Percentiles rank a stretch among this genome's conserved stretches.
phyloP scores from a whole-genome alignment of 2,113 vertebrate species.

The Kryptolebias marmoratus region DNA sequence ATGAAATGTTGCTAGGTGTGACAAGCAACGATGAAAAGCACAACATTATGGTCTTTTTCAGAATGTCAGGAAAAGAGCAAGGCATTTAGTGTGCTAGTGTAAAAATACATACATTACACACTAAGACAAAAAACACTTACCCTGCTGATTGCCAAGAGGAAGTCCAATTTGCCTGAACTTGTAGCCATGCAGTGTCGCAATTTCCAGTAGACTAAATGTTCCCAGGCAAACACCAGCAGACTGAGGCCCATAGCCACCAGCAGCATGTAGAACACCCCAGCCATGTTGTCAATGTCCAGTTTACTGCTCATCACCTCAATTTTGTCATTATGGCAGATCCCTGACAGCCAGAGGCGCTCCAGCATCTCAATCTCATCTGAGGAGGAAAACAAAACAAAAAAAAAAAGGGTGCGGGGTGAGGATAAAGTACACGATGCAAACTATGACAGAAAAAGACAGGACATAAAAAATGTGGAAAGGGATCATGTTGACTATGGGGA shows the following conservation, averaged over 20 bases:
- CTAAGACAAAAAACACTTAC: slow-evolving; percentile 68
- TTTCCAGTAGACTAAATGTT: slow-evolving; percentile 91
- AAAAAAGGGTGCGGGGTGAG: neutral
- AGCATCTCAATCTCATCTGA: slow-evolving; percentile 92
- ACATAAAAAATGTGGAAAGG: neutral
- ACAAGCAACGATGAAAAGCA: no score
- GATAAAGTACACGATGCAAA: neutral
- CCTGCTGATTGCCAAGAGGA: slow-evolving; percentile 90
- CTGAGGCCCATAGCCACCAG: slow-evolving; percentile 92
- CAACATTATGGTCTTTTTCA: no score
- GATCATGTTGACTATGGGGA: slow-evolving; percentile 5
- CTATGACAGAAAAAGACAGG: neutral
- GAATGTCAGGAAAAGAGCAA: no score
- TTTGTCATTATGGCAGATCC: slow-evolving; percentile 93
- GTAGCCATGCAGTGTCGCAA: slow-evolving; percentile 88
- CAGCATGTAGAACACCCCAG: slow-evolving; percentile 93
- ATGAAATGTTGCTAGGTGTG: no score
- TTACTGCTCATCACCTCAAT: slow-evolving; percentile 95
- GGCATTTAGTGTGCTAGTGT: no score
- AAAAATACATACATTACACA: slow-evolving; percentile 13
- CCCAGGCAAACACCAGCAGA: slow-evolving; percentile 90
- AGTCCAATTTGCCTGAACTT: slow-evolving; percentile 87
- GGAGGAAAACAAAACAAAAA: slow-evolving; percentile 1
- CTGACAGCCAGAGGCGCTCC: slow-evolving; percentile 90
- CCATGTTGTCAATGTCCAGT: slow-evolving; percentile 94